Conservation (phyloP, 2,888 invertebrate species). For the Thera britannica region DNA sequence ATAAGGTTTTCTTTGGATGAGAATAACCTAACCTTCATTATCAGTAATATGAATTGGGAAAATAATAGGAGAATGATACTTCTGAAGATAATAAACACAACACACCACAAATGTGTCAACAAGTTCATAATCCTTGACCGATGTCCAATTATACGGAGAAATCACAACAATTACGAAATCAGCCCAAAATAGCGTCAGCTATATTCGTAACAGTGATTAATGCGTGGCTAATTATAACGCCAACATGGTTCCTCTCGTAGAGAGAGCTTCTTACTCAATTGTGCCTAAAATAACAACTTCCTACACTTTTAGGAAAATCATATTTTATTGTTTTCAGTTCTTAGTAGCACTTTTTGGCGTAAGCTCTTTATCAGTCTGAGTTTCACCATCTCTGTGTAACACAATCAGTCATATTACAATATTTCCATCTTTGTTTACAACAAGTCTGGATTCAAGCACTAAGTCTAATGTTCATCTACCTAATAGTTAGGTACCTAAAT, state of each 20-base stretch:
- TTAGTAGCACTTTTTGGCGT: background rate
- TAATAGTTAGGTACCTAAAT: too few relatives aligned
- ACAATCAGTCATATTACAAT: too few relatives aligned
- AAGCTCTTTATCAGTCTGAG: background rate
- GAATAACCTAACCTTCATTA: background rate
- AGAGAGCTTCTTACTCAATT: constrained; percentile 29
- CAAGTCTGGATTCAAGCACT: too few relatives aligned
- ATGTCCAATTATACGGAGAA: constrained; percentile 33
- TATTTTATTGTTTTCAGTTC: background rate
- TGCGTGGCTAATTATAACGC: constrained; percentile 38
- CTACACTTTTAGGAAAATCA: constrained; percentile 1
- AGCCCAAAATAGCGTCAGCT: constrained; percentile 34
- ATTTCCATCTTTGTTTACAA: too few relatives aligned
- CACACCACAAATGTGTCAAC: constrained; percentile 11
- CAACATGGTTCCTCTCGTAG: constrained; percentile 33
- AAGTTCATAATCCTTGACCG: constrained; percentile 30
- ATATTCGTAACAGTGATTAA: constrained; percentile 41
- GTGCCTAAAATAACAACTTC: constrained; percentile 18
- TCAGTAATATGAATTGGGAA: background rate
- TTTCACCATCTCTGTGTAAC: too few relatives aligned
- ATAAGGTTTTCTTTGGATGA: background rate
- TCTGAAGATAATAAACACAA: constrained; percentile 6
- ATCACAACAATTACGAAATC: constrained; percentile 38
- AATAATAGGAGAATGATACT: constrained; percentile 1
- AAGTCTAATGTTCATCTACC: too few relatives aligned